These are phyloP conservation scores for Scarus forsteni DNA, from an alignment of 2,797 vertebrate genomes.

Conservation along the genomic window DNA sequence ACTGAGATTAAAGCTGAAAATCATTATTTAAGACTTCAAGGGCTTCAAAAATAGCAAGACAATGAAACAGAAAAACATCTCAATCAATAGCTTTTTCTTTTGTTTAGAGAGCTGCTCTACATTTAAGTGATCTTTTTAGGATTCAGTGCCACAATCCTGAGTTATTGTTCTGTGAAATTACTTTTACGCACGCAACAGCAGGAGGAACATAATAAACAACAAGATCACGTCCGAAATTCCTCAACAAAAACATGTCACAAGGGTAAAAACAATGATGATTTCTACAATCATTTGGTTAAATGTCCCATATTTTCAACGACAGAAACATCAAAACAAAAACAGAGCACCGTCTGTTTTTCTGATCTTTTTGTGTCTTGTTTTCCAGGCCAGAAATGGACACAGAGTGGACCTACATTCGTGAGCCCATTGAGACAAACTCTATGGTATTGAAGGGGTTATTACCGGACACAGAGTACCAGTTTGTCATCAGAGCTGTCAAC, in stretches of 20 bases:
- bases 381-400: conserved; percentile 92
- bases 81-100: conserved; percentile 15
- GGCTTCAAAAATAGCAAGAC: neutral
- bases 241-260: neutral
- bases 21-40: neutral
- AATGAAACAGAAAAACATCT: neutral
- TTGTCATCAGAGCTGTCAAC: conserved; percentile 90
- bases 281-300: neutral
- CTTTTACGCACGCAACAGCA: conserved; percentile 1
- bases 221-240: neutral
- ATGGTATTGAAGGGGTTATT: conserved; percentile 94
- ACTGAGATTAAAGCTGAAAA: neutral
- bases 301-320: neutral
- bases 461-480: conserved; percentile 92
- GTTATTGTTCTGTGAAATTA: conserved; percentile 9
- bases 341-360: too few species aligned
- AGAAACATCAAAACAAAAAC: neutral
- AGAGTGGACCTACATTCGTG: conserved; percentile 92
- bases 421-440: conserved; percentile 91
- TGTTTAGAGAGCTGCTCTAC: neutral
- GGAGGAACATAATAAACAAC: conserved; percentile 7
- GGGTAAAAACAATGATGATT: neutral
- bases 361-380: conserved; percentile 2
- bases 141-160: neutral
- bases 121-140: neutral